Percentiles rank a stretch among this genome's conserved stretches.
These are phyloP conservation scores for Megalonaias nervosa DNA, from an alignment of 1,140 invertebrate genomes.

Conservation along the genomic window DNA sequence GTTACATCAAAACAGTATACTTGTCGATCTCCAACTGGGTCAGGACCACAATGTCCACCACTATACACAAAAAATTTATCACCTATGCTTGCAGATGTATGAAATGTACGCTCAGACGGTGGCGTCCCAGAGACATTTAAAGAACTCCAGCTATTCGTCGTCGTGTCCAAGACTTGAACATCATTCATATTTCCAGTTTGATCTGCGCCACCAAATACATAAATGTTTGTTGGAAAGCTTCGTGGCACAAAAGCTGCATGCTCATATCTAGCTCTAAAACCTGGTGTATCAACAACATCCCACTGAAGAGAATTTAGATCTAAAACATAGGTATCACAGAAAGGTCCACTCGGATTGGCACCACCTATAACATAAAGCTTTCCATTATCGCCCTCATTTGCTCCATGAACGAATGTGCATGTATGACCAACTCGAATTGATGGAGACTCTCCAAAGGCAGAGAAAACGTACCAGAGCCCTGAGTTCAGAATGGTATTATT, in stretches of 20 bases:
- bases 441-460: slow-evolving; percentile 64
- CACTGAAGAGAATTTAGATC: slow-evolving; percentile 66
- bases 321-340: slow-evolving; percentile 66
- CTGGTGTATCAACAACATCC: slow-evolving; percentile 63
- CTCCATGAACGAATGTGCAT: slow-evolving; percentile 52
- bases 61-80: slow-evolving; percentile 69
- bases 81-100: slow-evolving; percentile 58
- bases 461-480: slow-evolving; percentile 67
- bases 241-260: slow-evolving; percentile 64
- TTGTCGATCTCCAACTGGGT: slow-evolving; percentile 67
- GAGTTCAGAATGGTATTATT: slow-evolving; percentile 51
- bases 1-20: slow-evolving; percentile 66
- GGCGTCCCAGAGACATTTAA: slow-evolving; percentile 53
- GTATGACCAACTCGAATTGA: slow-evolving; percentile 70
- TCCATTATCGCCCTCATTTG: slow-evolving; percentile 54
- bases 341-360: slow-evolving; percentile 68
- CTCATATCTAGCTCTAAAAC: slow-evolving; percentile 66
- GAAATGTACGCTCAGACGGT: slow-evolving; percentile 66
- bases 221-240: slow-evolving; percentile 62
- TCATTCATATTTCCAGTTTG: slow-evolving; percentile 69
- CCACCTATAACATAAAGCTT: slow-evolving; percentile 70
- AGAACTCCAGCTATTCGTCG: slow-evolving; percentile 55
- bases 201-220: slow-evolving; percentile 70
- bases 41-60: slow-evolving; percentile 67
- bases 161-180: slow-evolving; percentile 65